Conservation (phyloP, 2,797 vertebrate genomes). For the Taeniopygia guttata region DNA sequence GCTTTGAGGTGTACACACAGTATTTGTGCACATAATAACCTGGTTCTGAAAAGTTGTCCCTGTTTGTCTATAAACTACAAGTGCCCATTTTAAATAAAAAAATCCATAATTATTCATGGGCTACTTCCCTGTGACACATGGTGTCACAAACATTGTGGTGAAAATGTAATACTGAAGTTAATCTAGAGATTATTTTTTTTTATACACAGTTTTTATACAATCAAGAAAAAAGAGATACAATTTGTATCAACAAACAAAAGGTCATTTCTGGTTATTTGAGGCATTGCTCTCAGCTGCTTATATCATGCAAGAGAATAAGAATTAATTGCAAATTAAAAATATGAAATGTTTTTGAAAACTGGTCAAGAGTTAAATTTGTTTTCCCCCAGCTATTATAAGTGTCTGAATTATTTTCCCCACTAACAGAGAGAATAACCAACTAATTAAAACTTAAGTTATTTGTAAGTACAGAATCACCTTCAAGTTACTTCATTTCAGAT, state of each 20-base stretch:
- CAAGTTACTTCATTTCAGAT: not conserved
- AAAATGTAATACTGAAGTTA: constrained; percentile 81
- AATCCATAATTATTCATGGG: constrained; percentile 82
- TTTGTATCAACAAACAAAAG: constrained; percentile 99
- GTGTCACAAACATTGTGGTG: constrained; percentile 96
- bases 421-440: not conserved
- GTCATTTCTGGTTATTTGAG: constrained; percentile 98
- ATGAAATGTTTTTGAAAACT: constrained; percentile 9
- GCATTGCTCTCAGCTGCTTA: constrained; percentile 84
- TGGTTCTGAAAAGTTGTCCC: constrained; percentile 78
- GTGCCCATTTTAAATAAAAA: constrained; percentile 90
- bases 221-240: constrained; percentile 99
- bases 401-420: not conserved
- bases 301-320: constrained; percentile 62
- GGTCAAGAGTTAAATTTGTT: not conserved
- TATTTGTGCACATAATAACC: constrained; percentile 77
- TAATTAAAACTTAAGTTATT: not conserved
- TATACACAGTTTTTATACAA: constrained; percentile 91
- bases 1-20: constrained; percentile 78
- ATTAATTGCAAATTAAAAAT: constrained; percentile 60
- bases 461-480: not conserved
- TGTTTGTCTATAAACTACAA: constrained; percentile 86
- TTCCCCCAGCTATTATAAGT: not conserved
- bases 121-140: constrained; percentile 96
- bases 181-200: constrained; percentile 79